Evolutionary conservation across 2,888 invertebrate genomes (phyloP), one percentile per base, ranked within the genome.

Genomic region (Phorcus lineatus): DNA sequence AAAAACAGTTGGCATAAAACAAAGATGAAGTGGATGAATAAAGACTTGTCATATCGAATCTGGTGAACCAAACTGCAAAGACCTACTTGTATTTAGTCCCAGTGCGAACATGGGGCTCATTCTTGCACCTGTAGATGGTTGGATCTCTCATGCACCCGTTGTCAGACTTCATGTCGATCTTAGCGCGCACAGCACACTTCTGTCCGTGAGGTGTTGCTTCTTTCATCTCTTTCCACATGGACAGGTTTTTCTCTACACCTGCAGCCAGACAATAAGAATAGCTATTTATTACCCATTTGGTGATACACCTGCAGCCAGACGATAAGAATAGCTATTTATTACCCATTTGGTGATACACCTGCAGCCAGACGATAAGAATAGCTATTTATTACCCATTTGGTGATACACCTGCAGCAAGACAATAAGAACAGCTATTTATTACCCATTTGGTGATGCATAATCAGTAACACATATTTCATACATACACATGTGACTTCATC

Each of bases 101-200:
- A 9, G 99, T 99, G 40, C 97, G 95, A 0, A 99, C 97, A 94
- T 99, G 99, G 0, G 96, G 95, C 92, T 99, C 99, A 77, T 96
- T 96, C 94, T 99, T 99, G 94, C 99, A 99, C 19, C 99, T 95
- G 93, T 99, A 99, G 90, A 99, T 98, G 31, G 99, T 99, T 47
- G 99, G 99, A 94, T 99, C 99, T 53, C 99, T 95, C 95, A 99
- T 94, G 90, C 99, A 99, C 0, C 99, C 99, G 93, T 99, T 99
- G 22, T 96, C 94, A 0, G 98, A 98, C 89, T 96, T 95, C 98
- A 99, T 99, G 93, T 99, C 97, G 82, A 99, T 98, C 94, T 98
- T 99, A 0, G 98, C 98, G 78, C 99, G 95, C 0, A 99, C 97
- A 92, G 98, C 98, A 92, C 97, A 99, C 88, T 96, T 95, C 83